phyloP scores from a whole-genome alignment of 2,888 invertebrate species.

The Tetranychus piercei region DNA sequence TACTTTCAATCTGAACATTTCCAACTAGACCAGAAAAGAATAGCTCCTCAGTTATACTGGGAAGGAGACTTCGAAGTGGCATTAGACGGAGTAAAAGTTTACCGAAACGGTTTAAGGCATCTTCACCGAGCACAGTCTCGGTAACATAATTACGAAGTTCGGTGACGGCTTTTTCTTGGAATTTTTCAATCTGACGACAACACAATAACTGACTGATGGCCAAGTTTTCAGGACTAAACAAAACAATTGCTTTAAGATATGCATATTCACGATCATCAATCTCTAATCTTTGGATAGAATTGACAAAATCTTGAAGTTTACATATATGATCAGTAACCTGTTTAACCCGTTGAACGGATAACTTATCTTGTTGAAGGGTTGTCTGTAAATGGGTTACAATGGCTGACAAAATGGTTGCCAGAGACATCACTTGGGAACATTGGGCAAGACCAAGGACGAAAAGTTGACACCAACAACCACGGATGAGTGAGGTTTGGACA shows the following conservation, averaged over 20 bases:
- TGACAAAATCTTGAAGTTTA: slow-evolving; percentile 61
- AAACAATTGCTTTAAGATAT: slow-evolving; percentile 59
- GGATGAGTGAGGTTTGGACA: slow-evolving; percentile 60
- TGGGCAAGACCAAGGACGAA: slow-evolving; percentile 77
- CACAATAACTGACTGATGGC: slow-evolving; percentile 34
- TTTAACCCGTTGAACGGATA: slow-evolving; percentile 53
- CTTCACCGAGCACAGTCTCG: slow-evolving; percentile 36
- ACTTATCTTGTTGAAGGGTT: slow-evolving; percentile 46
- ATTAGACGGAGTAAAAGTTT: slow-evolving; percentile 46
- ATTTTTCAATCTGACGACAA: slow-evolving; percentile 40
- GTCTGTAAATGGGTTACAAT: slow-evolving; percentile 60
- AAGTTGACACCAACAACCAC: slow-evolving; percentile 76
- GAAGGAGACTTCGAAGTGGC: slow-evolving; percentile 44
- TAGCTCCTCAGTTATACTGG: slow-evolving; percentile 55
- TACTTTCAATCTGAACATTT: slow-evolving; percentile 80
- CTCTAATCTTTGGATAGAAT: slow-evolving; percentile 50
- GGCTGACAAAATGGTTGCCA: slow-evolving; percentile 61
- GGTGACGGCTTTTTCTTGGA: slow-evolving; percentile 45
- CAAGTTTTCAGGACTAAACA: slow-evolving; percentile 47
- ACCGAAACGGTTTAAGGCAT: slow-evolving; percentile 29
- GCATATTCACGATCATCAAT: slow-evolving; percentile 70
- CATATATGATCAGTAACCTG: slow-evolving; percentile 59
- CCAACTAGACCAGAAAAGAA: slow-evolving; percentile 81
- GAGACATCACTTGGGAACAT: slow-evolving; percentile 55
- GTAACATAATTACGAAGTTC: slow-evolving; percentile 40